Evolutionary conservation across 1,140 invertebrate species (phyloP).

Genomic region (Phocides pigmalion): DNA sequence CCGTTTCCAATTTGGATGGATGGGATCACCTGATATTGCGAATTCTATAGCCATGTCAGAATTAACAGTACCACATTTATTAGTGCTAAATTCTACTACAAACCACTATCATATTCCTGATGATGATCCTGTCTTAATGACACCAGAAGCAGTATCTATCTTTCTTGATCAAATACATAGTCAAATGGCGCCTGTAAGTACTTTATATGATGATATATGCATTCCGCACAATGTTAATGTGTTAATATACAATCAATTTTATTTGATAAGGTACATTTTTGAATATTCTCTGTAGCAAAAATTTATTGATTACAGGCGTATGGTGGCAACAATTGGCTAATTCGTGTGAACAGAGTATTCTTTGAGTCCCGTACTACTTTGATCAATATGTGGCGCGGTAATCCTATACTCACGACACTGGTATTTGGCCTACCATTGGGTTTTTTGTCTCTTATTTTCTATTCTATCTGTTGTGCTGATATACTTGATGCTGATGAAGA

Average conservation of each 20-base stretch:
- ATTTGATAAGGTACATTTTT: too few relatives aligned
- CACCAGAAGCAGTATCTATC: conserved; percentile 90
- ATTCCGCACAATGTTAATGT: not conserved
- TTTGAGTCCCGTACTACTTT: conserved; percentile 91
- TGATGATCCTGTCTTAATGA: conserved; percentile 91
- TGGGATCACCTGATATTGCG: conserved; percentile 92
- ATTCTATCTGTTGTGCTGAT: conserved; percentile 96
- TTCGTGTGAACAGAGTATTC: conserved; percentile 89
- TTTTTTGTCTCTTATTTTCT: conserved; percentile 96
- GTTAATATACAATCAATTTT: too few relatives aligned
- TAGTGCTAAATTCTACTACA: conserved; percentile 95
- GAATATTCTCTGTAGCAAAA: not conserved
- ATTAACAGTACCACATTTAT: conserved; percentile 92
- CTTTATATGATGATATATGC: not conserved
- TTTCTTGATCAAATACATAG: conserved; percentile 91
- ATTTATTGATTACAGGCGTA: conserved; percentile 85
- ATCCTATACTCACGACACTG: conserved; percentile 94
- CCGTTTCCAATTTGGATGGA: conserved; percentile 96
- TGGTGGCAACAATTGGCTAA: conserved; percentile 91
- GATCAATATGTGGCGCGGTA: conserved; percentile 94
- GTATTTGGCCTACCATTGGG: conserved; percentile 95
- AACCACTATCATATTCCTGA: conserved; percentile 95
- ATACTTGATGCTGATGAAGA: conserved; percentile 95
- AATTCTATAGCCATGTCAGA: conserved; percentile 95
- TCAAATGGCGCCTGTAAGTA: conserved; percentile 88